Conservation (phyloP, 2,797 vertebrate species). For the Corythornis leucogaster region DNA sequence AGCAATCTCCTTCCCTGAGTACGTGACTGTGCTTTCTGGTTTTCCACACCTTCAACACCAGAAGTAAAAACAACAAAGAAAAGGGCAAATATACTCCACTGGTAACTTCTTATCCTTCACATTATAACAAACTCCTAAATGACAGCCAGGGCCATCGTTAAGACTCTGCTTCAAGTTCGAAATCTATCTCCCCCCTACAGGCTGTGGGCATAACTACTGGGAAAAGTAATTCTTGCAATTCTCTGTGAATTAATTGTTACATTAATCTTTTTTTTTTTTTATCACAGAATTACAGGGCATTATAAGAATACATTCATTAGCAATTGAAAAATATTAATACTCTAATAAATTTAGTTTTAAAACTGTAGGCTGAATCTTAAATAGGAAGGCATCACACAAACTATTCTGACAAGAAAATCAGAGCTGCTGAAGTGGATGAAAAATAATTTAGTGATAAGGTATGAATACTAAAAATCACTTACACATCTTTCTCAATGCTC, state of each 20-base stretch:
- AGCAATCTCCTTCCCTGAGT: not conserved
- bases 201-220: not conserved
- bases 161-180: not conserved
- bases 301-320: not conserved
- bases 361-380: not conserved
- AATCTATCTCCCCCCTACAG: not conserved
- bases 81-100: not conserved
- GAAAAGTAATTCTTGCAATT: not conserved
- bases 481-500: not conserved
- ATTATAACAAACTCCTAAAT: not conserved
- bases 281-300: not conserved
- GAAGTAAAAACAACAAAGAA: not conserved
- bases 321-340: not conserved
- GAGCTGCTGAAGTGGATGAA: not conserved
- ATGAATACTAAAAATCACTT: not conserved
- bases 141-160: not conserved
- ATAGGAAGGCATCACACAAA: not conserved
- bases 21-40: not conserved
- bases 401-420: not conserved
- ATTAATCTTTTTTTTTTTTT: not conserved
- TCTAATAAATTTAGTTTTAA: not conserved
- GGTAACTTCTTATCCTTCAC: not conserved
- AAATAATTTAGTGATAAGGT: not conserved
- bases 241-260: not conserved
- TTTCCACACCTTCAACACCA: not conserved